Evolutionary conservation across 2,888 invertebrate species (phyloP), one percentile per base, ranked within the genome.

Genomic region (Drosophila subsilvestris): DNA sequence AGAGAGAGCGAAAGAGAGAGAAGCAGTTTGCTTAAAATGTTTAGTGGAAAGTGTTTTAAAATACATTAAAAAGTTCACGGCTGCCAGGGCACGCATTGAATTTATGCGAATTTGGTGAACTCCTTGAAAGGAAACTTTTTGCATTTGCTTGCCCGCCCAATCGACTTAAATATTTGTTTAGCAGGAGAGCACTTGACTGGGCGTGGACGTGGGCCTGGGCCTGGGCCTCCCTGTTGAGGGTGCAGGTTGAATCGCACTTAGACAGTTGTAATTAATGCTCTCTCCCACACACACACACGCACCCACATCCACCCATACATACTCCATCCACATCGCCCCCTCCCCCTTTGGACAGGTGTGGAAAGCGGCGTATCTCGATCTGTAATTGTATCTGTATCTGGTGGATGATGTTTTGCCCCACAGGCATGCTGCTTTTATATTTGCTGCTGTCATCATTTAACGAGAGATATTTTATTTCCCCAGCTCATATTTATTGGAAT

Each of bases 1-100:
- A 25, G 27, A 27, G n/a, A 7, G 9, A 27, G 27, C 2, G 37
- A 37, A 7, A 7, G 57, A 62, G 69, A 67, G 66, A 43, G 70
- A 63, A 78, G 72, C 83, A 76, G 83, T 85, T 85, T 81, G 89
- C 88, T 81, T 89, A 87, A 86, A 86, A 86, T 86, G 86, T 89
- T 86, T 89, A 88, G 89, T 88, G 89, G 89, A 86, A 86, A 86
- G 86, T 86, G 88, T 86, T 86, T 86, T 86, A 86, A 86, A 89
- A 86, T 89, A 89, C 86, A 86, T 86, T 86, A 86, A 86, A 88
- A 86, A 86, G 86, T 86, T 86, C 88, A 80, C 76, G 89, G 82
- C 84, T 80, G 87, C 87, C 82, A 74, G 72, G 86, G 84, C 88
- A 87, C 89, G 89, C 87, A 88, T 88, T 85, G 82, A 85, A 85